Evolutionary conservation across 2,113 vertebrate genomes (phyloP).

Genomic region (Lasiurus borealis): DNA sequence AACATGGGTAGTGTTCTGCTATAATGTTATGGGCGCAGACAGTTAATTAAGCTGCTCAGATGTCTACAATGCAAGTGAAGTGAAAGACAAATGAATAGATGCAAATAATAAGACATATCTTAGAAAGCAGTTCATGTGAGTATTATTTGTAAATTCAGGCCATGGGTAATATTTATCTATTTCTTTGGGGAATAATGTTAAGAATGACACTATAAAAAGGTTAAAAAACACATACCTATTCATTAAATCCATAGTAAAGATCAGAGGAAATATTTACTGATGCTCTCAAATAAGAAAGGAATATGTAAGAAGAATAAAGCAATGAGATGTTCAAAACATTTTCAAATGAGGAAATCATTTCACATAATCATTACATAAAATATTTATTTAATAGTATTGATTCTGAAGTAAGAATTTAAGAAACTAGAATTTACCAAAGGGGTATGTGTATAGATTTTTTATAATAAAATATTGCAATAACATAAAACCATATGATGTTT

Average conservation of each 20-base stretch:
- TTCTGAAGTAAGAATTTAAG: neutral
- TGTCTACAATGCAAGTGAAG: constrained; percentile 52
- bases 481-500: neutral
- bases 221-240: neutral
- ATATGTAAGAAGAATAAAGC: neutral
- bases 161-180: neutral
- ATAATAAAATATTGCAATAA: neutral
- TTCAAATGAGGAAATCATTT: neutral
- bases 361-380: neutral
- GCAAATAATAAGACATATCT: constrained; percentile 15
- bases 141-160: neutral
- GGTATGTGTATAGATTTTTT: neutral
- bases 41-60: constrained; percentile 71
- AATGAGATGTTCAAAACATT: neutral
- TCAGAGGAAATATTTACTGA: neutral
- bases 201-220: neutral
- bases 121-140: neutral
- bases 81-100: constrained; percentile 63
- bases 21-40: constrained; percentile 26
- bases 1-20: constrained; percentile 51
- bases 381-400: neutral
- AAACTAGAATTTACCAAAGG: neutral
- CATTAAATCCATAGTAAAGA: neutral
- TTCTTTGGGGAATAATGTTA: constrained; percentile 22
- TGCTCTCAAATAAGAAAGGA: neutral